These are phyloP conservation scores for Halisarca cf. caerulea DNA, from an alignment of 37 sponge, comb jelly and placozoan genomes.

Conservation along the genomic window DNA sequence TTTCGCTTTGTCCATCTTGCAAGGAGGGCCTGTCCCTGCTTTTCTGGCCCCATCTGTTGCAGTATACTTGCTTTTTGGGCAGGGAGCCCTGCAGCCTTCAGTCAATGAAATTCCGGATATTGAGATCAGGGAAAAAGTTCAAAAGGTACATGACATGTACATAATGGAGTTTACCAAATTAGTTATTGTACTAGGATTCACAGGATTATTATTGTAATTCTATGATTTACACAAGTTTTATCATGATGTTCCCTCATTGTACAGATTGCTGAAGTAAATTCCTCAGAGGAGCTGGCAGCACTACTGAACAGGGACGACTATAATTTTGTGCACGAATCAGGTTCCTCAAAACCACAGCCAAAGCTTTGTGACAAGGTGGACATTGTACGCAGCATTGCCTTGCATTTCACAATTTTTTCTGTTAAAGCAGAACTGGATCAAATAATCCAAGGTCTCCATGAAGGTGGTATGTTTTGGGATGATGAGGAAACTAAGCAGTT, in stretches of 20 bases:
- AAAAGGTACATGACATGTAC: not conserved
- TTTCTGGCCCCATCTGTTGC: not conserved
- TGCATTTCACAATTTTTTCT: not conserved
- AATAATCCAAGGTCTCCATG: not conserved
- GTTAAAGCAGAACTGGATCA: slow-evolving; percentile 17
- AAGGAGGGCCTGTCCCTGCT: not conserved
- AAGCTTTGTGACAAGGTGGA: not conserved
- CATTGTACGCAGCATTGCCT: not conserved
- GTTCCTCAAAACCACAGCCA: not conserved
- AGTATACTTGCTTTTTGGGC: not conserved
- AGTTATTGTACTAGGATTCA: too few species aligned
- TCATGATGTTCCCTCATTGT: too few species aligned
- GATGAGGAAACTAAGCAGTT: not conserved
- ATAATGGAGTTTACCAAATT: too few species aligned
- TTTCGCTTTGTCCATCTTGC: not conserved
- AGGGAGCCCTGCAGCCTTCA: too few species aligned
- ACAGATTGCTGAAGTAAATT: not conserved
- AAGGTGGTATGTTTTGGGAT: not conserved
- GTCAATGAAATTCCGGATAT: not conserved
- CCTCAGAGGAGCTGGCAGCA: not conserved
- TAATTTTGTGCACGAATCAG: not conserved
- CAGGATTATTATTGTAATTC: too few species aligned
- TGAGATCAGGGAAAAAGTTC: not conserved
- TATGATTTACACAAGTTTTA: too few species aligned
- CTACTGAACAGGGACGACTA: not conserved